These are phyloP conservation scores for Ennomos fuscantarius DNA, from an alignment of 2,888 invertebrate genomes.

Conservation along the genomic window DNA sequence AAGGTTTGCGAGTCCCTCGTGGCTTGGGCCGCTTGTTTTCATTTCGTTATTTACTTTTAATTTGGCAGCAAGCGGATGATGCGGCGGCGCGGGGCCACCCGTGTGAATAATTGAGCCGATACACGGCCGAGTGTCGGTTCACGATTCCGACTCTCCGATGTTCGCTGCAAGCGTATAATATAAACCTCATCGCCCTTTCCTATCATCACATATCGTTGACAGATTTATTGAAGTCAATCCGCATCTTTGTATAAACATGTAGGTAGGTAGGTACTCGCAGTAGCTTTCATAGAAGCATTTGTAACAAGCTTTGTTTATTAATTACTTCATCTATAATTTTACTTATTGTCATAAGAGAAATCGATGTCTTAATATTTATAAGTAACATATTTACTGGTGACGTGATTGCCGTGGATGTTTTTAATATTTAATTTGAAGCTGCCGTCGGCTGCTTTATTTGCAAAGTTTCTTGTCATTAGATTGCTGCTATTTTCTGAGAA, in stretches of 20 bases:
- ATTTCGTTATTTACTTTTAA: conserved; percentile 86
- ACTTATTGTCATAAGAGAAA: not conserved
- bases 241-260: not conserved
- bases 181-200: conserved; percentile 12
- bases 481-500: conserved; percentile 37
- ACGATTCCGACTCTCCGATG: conserved; percentile 46
- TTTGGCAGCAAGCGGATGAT: conserved; percentile 84
- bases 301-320: not conserved
- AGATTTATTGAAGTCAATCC: not conserved
- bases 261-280: not conserved
- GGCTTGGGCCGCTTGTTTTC: conserved; percentile 79
- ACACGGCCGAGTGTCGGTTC: conserved; percentile 58
- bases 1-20: conserved; percentile 83
- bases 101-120: conserved; percentile 81
- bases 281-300: not conserved
- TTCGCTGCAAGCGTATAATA: conserved; percentile 22
- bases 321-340: not conserved
- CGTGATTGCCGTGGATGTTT: conserved; percentile 24
- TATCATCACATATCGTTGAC: conserved; percentile 3
- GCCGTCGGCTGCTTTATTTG: conserved; percentile 26
- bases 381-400: conserved; percentile 5
- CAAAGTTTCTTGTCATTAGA: conserved; percentile 38
- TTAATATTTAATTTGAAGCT: conserved; percentile 31
- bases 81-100: conserved; percentile 70
- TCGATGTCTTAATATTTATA: not conserved